Percentiles rank a stretch among this genome's conserved stretches.
Evolutionary conservation across 2,113 vertebrate genomes (phyloP).

Genomic region (Hymenochirus boettgeri): DNA sequence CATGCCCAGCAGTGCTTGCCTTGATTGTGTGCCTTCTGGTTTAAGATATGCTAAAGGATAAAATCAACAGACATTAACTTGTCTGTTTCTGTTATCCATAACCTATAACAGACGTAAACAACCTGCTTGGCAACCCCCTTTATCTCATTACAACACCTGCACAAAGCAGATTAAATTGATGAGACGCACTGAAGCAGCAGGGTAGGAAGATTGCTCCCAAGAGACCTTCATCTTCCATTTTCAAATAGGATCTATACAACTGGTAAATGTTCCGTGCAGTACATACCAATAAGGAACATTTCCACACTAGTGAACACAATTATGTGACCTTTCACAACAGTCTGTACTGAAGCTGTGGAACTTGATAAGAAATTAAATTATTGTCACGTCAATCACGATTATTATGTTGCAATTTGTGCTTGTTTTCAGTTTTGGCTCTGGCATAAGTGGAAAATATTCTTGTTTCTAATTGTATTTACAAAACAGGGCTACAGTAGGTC

Average conservation of each 20-base stretch:
- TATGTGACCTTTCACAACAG: slow-evolving; percentile 62
- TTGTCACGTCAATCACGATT: slow-evolving; percentile 55
- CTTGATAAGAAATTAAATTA: slow-evolving; percentile 58
- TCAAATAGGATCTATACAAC: slow-evolving; percentile 58
- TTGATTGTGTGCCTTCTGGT: not conserved
- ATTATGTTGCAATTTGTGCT: slow-evolving; percentile 39
- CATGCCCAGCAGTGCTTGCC: not conserved
- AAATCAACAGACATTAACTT: slow-evolving; percentile 54
- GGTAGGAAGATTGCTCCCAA: slow-evolving; percentile 52
- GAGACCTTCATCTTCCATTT: slow-evolving; percentile 61
- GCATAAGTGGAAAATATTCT: not conserved
- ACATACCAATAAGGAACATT: slow-evolving; percentile 53
- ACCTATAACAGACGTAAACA: slow-evolving; percentile 5
- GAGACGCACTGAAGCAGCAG: slow-evolving; percentile 53
- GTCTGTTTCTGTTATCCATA: slow-evolving; percentile 49
- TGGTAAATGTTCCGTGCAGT: slow-evolving; percentile 55
- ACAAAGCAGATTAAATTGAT: slow-evolving; percentile 55
- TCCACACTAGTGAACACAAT: slow-evolving; percentile 62
- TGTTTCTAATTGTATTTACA: not conserved
- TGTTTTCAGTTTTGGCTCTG: not conserved
- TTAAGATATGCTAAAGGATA: slow-evolving; percentile 20
- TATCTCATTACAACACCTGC: slow-evolving; percentile 62
- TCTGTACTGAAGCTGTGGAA: slow-evolving; percentile 53
- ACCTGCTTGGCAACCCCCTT: slow-evolving; percentile 43
- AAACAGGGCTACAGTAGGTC: not conserved